Base-by-base conservation (phyloP, 2,888 invertebrate species). In the Aphidius colemani region DNA sequence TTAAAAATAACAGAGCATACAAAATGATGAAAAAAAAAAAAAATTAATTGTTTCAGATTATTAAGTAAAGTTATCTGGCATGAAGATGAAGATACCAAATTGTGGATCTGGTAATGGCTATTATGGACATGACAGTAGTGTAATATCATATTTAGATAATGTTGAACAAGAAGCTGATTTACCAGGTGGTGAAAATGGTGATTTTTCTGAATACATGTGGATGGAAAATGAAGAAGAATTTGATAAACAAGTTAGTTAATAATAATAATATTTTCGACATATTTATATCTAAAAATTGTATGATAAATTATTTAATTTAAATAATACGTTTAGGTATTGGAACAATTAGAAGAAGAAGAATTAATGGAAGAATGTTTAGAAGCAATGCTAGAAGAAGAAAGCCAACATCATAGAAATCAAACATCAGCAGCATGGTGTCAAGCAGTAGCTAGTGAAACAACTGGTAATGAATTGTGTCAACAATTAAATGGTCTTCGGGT, bases 181-280 rank as follows among this genome's bases (percentile, higher is more conserved):
- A 74, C 77, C 83, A 64, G 79, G 79, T 3, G 71, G 70, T 44
- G 83, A 84, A 6, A 88, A 86, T 56, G 88, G 88, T 63, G 94
- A 95, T 82, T 95, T 95, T 80, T 91, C 93, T 0, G 95, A 95
- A 76, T 95, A 94, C 78, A 87, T 95, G 86, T 95, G 95, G 96
- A 95, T 95, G 95, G 95, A 95, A 79, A 91, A 94, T 75, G 92
- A 95, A 76, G 95, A 96, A 75, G 95, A 95, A 77, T 95, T 95
- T 78, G 95, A 96, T 76, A 92, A 93, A 82, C 91, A 93, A 88
- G 95, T 93, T 81, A n/a, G n/a, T n/a, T n/a, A n/a, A n/a, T n/a
- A n/a, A n/a, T n/a, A 56, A 50, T 49, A 51, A 5, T 7, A 46
- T 46, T 57, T 7, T 62, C n/a, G 44, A 40, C 13, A 1, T 2